phyloP scores from a whole-genome alignment of 2,797 vertebrate genomes.

The Todus mexicanus region DNA sequence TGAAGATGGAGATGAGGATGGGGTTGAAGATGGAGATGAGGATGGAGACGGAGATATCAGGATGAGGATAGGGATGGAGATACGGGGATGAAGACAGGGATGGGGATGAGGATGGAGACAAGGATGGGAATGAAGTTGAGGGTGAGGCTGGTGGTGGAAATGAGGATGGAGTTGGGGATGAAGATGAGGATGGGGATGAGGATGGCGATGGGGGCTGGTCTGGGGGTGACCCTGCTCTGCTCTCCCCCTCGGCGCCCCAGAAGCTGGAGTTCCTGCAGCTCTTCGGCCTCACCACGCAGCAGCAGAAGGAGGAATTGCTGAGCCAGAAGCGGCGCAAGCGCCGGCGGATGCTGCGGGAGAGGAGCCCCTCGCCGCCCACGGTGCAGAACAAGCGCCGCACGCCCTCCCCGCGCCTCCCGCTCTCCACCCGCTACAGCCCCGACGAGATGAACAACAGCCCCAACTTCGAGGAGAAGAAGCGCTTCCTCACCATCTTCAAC shows the following conservation, averaged over 20 bases:
- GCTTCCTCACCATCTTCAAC: constrained; percentile 94
- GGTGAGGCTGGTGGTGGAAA: no score
- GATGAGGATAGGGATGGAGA: no score
- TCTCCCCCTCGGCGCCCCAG: constrained; percentile 64
- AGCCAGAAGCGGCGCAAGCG: constrained; percentile 91
- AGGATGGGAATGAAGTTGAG: no score
- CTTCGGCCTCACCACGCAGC: constrained; percentile 89
- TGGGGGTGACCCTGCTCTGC: constrained; percentile 2
- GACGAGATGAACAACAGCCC: constrained; percentile 95
- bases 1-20: no score
- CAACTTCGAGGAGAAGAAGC: constrained; percentile 95
- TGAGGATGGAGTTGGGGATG: not conserved
- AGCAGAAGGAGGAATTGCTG: constrained; percentile 87
- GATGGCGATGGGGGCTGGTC: not conserved
- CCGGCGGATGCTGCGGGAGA: constrained; percentile 90
- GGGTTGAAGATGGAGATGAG: not conserved
- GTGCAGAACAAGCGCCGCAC: constrained; percentile 87
- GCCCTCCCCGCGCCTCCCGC: constrained; percentile 77
- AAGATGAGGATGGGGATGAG: not conserved
- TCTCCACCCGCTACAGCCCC: constrained; percentile 92
- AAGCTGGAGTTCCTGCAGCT: constrained; percentile 93
- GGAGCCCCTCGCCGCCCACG: constrained; percentile 87
- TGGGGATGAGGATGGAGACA: no score
- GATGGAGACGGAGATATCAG: no score
- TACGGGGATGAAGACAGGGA: no score